Conservation (phyloP, 2,797 vertebrate species). For the Manis crassicaudata region DNA sequence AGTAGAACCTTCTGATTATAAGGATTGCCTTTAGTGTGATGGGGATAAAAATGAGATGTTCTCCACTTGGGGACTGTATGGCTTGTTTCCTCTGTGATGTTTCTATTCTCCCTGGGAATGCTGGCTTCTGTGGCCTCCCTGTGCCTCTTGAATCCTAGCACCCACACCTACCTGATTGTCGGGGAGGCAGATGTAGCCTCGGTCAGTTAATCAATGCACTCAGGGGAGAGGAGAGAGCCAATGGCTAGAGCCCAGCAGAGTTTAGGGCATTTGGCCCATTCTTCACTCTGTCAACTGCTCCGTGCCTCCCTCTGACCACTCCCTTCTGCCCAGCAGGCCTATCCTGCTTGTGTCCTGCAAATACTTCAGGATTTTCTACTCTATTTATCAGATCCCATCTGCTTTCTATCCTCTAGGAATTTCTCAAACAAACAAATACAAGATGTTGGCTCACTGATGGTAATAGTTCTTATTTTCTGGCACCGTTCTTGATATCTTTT, state of each 20-base stretch:
- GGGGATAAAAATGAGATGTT: not conserved
- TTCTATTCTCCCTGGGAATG: not conserved
- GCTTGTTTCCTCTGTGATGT: not conserved
- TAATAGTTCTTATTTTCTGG: conserved; percentile 43
- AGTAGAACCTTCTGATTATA: not conserved
- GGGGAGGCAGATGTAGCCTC: not conserved
- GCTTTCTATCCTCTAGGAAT: conserved; percentile 54
- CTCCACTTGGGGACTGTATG: not conserved
- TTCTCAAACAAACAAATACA: not conserved
- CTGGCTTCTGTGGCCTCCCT: not conserved
- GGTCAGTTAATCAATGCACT: not conserved
- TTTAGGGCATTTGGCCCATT: not conserved
- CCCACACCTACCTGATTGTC: not conserved
- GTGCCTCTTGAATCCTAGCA: not conserved
- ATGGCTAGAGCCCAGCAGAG: not conserved
- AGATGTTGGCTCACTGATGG: not conserved
- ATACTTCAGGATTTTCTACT: not conserved
- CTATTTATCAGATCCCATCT: conserved; percentile 47
- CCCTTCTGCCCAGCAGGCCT: not conserved
- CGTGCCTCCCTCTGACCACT: not conserved
- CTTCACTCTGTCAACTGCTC: not conserved
- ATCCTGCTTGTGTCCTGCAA: not conserved
- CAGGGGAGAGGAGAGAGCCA: not conserved
- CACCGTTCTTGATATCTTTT: not conserved
- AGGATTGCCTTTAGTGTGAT: not conserved